A percentile compares a stretch with the other conserved stretches of the same genome.
phyloP scores from a whole-genome alignment of 2,797 vertebrate genomes.

The Pangasius sanitwongsei region DNA sequence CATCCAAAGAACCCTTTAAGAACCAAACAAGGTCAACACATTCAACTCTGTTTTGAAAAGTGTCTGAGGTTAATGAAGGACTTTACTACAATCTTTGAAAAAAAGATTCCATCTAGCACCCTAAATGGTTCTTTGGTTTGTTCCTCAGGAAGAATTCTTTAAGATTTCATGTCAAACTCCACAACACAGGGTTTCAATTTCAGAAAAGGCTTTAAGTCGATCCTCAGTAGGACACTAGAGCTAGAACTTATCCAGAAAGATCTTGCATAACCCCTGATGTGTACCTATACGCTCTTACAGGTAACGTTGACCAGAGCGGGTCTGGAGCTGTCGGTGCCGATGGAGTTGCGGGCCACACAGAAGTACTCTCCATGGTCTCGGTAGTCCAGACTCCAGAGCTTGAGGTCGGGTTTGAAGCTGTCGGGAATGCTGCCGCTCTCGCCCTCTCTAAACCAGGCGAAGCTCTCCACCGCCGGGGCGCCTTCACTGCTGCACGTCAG shows the following conservation, averaged over 20 bases:
- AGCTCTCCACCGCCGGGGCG: constrained; percentile 78
- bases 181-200: neutral
- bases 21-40: neutral
- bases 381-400: constrained; percentile 67
- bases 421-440: constrained; percentile 77
- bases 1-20: neutral
- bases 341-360: constrained; percentile 77
- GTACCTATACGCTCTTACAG: constrained; percentile 62
- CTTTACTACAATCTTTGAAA: neutral
- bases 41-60: neutral
- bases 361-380: constrained; percentile 75
- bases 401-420: constrained; percentile 75
- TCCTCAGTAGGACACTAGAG: neutral
- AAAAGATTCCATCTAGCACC: neutral
- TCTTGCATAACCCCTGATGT: neutral
- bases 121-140: neutral
- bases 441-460: constrained; percentile 79
- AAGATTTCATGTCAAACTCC: neutral
- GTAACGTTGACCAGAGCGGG: constrained; percentile 74
- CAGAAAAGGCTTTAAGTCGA: neutral
- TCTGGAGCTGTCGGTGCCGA: constrained; percentile 75
- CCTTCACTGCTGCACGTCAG: constrained; percentile 76
- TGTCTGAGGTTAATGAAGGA: neutral
- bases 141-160: neutral
- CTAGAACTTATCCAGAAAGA: neutral